Evolutionary conservation across 2,797 vertebrate genomes (phyloP).

Genomic region (Myotis findleyi): DNA sequence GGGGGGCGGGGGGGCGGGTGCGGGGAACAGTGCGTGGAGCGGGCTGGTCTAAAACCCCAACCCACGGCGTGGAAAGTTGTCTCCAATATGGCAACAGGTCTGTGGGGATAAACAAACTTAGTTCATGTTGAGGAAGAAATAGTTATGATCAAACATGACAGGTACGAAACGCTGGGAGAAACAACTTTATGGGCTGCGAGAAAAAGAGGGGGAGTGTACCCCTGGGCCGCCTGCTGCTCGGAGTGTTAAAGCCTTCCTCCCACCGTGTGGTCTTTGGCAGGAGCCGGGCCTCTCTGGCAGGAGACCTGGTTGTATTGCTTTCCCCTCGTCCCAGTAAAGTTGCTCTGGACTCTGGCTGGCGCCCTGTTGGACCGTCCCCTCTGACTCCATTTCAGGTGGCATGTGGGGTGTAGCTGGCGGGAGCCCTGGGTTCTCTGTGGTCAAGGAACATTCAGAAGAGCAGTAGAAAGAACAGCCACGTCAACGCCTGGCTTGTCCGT

Average conservation of each 20-base stretch:
- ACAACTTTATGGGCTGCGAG: not conserved
- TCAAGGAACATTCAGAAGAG: constrained; percentile 53
- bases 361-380: not conserved
- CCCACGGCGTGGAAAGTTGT: not conserved
- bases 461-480: constrained; percentile 63
- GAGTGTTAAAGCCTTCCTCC: not conserved
- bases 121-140: constrained; percentile 56
- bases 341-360: constrained; percentile 52
- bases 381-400: constrained; percentile 66
- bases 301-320: not conserved
- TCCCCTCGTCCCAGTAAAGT: constrained; percentile 16
- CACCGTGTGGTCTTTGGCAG: not conserved
- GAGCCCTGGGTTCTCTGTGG: constrained; percentile 28
- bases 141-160: constrained; percentile 29
- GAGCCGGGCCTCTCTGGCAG: not conserved
- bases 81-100: not conserved
- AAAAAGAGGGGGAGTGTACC: not conserved
- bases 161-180: constrained; percentile 20
- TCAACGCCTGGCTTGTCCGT: constrained; percentile 69
- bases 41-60: not conserved
- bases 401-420: constrained; percentile 38
- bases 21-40: not conserved
- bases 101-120: constrained; percentile 44
- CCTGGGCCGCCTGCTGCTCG: not conserved
- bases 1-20: not conserved